Conservation (phyloP, 2,113 vertebrate genomes). For the Speoplatyrhinus poulsoni region DNA sequence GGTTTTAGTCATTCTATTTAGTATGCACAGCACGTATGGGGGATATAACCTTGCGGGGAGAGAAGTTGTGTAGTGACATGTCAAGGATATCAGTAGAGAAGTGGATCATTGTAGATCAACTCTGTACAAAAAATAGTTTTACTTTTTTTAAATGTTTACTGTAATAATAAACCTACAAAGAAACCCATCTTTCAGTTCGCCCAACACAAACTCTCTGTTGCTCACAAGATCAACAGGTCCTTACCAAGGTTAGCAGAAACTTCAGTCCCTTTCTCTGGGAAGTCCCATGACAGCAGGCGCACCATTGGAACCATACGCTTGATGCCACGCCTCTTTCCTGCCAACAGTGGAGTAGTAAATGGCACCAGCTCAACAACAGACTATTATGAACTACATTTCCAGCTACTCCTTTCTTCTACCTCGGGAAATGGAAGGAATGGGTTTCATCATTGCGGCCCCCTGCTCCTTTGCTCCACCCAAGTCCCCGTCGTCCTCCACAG, state of each 20-base stretch:
- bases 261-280: constrained; percentile 27
- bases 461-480: constrained; percentile 36
- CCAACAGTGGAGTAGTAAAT: background rate
- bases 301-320: constrained; percentile 25
- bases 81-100: too few relatives aligned
- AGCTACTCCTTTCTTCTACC: constrained; percentile 46
- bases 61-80: too few relatives aligned
- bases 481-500: constrained; percentile 46
- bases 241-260: constrained; percentile 10
- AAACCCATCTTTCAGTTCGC: background rate
- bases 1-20: too few relatives aligned
- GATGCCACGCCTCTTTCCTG: constrained; percentile 44
- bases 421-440: constrained; percentile 11
- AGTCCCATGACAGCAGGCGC: constrained; percentile 1
- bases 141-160: background rate
- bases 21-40: too few relatives aligned
- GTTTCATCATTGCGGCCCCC: constrained; percentile 25
- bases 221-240: too few relatives aligned
- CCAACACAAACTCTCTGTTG: constrained; percentile 2
- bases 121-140: too few relatives aligned
- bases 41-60: too few relatives aligned
- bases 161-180: background rate
- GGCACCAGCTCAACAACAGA: constrained; percentile 6
- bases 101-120: too few relatives aligned
- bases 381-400: too few relatives aligned